phyloP scores from a whole-genome alignment of 2,113 vertebrate species.

The Lepidothrix coronata region DNA sequence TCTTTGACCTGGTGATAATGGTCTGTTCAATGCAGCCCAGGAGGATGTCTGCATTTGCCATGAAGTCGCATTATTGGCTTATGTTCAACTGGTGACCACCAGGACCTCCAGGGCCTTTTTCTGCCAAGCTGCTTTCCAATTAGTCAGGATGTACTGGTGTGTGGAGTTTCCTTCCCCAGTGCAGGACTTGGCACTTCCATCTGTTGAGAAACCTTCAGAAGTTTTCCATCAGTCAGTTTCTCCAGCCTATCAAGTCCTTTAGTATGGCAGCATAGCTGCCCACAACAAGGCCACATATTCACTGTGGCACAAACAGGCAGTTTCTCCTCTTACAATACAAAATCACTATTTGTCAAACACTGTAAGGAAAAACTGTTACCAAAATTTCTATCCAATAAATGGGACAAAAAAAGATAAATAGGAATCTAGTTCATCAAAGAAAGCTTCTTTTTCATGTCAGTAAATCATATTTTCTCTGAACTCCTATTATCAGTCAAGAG shows the following conservation, averaged over 20 bases:
- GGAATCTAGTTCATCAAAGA: neutral
- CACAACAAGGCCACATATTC: neutral
- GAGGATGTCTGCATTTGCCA: neutral
- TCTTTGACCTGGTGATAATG: neutral
- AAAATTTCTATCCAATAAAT: neutral
- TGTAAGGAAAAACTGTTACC: neutral
- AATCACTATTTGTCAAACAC: neutral
- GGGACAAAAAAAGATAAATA: neutral
- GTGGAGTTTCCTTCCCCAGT: neutral
- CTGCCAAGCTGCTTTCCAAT: neutral
- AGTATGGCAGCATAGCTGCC: neutral
- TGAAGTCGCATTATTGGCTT: no score
- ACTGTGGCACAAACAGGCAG: neutral
- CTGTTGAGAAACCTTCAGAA: neutral
- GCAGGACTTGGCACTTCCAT: neutral
- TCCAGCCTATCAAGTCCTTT: neutral
- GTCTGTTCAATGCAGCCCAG: neutral
- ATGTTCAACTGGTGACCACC: neutral
- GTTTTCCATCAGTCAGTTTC: neutral
- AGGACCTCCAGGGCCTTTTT: neutral
- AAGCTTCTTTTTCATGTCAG: neutral
- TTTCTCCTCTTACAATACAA: neutral
- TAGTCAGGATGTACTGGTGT: neutral
- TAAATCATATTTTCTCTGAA: conserved; percentile 10
- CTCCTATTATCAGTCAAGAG: conserved; percentile 15